These are phyloP conservation scores for Stomorhina lunata DNA, from an alignment of 2,888 invertebrate species.

Conservation along the genomic window DNA sequence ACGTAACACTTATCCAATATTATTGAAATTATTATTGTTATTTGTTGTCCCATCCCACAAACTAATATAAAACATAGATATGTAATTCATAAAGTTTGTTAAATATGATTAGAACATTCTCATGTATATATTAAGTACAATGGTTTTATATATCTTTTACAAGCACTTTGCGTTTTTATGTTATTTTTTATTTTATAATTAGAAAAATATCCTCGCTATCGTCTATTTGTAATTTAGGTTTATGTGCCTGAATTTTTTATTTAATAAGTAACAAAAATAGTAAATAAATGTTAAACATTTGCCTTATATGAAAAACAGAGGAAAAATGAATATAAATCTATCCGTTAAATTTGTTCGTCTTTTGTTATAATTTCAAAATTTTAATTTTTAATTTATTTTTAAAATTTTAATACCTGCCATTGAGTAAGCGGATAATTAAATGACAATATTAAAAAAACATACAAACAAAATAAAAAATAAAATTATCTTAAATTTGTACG, in stretches of 20 bases:
- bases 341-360: too few species aligned
- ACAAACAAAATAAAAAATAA: not conserved
- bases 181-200: conserved; percentile 1
- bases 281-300: conserved; percentile 27
- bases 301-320: conserved; percentile 14
- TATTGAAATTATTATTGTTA: conserved; percentile 24
- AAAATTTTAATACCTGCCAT: not conserved
- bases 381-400: not conserved
- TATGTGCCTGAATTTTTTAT: conserved; percentile 9
- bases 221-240: not conserved
- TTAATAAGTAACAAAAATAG: conserved; percentile 16
- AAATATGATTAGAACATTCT: conserved; percentile 23
- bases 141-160: conserved; percentile 1
- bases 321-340: not conserved
- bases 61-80: not conserved
- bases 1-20: not conserved
- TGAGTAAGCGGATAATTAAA: not conserved
- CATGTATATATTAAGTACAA: conserved; percentile 14
- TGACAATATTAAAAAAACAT: conserved; percentile 36
- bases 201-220: not conserved
- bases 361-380: too few species aligned
- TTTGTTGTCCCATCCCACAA: not conserved
- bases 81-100: conserved; percentile 36
- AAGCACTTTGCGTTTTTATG: not conserved
- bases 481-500: not conserved